Evolutionary conservation across 2,797 vertebrate species (phyloP), one percentile per base, ranked within the genome.

Genomic region (Tiaroga cobitis): DNA sequence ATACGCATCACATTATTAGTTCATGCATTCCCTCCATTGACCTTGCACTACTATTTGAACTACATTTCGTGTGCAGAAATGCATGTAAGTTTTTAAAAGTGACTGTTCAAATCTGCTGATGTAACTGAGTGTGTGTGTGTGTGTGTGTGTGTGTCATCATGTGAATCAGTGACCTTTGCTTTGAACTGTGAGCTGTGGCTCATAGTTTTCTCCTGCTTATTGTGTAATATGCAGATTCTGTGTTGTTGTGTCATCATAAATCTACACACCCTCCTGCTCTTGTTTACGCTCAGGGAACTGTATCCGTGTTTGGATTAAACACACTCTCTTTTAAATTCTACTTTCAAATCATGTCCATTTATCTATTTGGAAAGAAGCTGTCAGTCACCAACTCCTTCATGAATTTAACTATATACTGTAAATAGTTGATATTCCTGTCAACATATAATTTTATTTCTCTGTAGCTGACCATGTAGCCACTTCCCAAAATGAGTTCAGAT

Each of bases 131-230:
- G 39, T 41, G 41, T 43, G 41, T 43, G 41, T 11, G 41, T 11
- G 41, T 43, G 41, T 13, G 11, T 46, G 13, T 46, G 43, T 46
- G 46, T 24, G 46, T 75, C 73, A 34, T 54, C 8, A 21, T 54
- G 11, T 77, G 75, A 77, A 26, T 77, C 75, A 26, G 54, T 59
- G 75, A 78, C 54, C 54, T 78, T 19, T 61, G 34, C 63, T 26
- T 41, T 41, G 34, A 77, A 24, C 75, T 26, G 34, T 59, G 34
- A 18, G 13, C 24, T 18, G 32, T 77, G 54, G 24, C 51, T 77
- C 13, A 39, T 54, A 21, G 26, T 51, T 32, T 39, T 63, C 26
- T 2, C 34, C 67, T 24, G 1, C 68, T 59, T 39, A 34, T 56
- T 56, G 41, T 32, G 41, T 80, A 46, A 65, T 10, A 80, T 43